These are phyloP conservation scores for Sycophila sp. DNA, from an alignment of 1,140 invertebrate genomes.

Conservation along the genomic window DNA sequence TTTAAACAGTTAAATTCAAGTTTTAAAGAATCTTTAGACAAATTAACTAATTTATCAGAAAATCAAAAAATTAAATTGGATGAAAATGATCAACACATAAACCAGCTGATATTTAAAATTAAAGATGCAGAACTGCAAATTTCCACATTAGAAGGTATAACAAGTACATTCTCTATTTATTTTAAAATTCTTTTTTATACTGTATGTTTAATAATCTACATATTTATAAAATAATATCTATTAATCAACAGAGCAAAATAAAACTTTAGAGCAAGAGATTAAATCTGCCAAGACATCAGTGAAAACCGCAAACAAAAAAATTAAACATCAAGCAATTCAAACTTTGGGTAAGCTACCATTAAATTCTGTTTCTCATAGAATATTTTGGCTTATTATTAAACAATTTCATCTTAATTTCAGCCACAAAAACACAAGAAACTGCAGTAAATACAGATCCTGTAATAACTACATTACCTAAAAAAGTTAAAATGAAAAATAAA, in stretches of 20 bases:
- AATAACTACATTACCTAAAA: neutral
- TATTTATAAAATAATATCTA: neutral
- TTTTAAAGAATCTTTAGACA: slow-evolving; percentile 32
- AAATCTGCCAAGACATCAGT: neutral
- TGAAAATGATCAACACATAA: slow-evolving; percentile 45
- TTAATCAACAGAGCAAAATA: slow-evolving; percentile 4
- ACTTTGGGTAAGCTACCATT: slow-evolving; percentile 7
- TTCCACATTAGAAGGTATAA: slow-evolving; percentile 17
- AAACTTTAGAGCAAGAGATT: neutral
- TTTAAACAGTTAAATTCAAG: neutral
- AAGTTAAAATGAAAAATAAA: slow-evolving; percentile 39
- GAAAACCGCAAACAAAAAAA: slow-evolving; percentile 10
- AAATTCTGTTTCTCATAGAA: neutral
- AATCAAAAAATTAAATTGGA: slow-evolving; percentile 42
- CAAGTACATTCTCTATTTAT: neutral
- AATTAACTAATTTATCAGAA: slow-evolving; percentile 12
- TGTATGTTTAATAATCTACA: neutral
- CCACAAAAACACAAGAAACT: slow-evolving; percentile 19
- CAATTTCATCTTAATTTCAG: neutral
- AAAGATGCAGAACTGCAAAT: slow-evolving; percentile 40
- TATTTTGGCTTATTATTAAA: neutral
- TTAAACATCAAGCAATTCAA: slow-evolving; percentile 7
- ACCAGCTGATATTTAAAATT: slow-evolving; percentile 49
- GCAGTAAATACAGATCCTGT: slow-evolving; percentile 37
- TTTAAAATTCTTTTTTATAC: neutral